Evolutionary conservation across 1,140 invertebrate species (phyloP), one percentile per base, ranked within the genome.

Genomic region (Triops longicaudatus): DNA sequence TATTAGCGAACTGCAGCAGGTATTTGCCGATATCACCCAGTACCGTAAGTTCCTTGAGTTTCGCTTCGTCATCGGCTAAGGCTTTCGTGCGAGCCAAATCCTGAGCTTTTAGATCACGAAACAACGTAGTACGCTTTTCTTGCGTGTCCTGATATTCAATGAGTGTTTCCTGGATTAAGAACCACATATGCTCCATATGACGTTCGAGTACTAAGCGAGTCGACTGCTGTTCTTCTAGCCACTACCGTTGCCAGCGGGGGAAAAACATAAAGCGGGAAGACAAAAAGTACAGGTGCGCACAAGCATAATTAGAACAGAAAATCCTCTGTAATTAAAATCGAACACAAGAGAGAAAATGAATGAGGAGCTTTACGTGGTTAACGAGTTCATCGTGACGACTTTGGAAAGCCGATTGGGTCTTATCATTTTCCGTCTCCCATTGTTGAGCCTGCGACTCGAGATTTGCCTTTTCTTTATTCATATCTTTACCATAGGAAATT

Each of bases 151-250:
- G 50, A 22, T 63, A 63, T 22, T 63, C 50, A 3, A 63, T 63
- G 50, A 63, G 50, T 14, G 22, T 63, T 63, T 63, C 50, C 50
- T 63, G 50, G 50, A 63, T 63, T 22, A 63, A 22, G 50, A 63
- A 63, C 50, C 50, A 63, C 50, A 63, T 63, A 63, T 63, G 50
- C 50, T 63, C 50, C 17, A 63, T 63, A 17, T 63, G 50, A 63
- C 50, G 50, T 63, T 63, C 50, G n/a, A 63, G 50, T 17, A 63
- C 50, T 14, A 63, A 63, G 50, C 50, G 50, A 63, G 50, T 63
- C 17, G 50, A 63, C 50, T 63, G 50, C 50, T 63, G 50, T 22
- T 63, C 50, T 63, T 63, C 50, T 22, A 63, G 50, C 50, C 50
- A 63, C 50, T 63, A 17, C 5, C 50, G n/a, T 63, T 63, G 14